phyloP scores from a whole-genome alignment of 2,888 invertebrate species.

The Drosophila cognata region DNA sequence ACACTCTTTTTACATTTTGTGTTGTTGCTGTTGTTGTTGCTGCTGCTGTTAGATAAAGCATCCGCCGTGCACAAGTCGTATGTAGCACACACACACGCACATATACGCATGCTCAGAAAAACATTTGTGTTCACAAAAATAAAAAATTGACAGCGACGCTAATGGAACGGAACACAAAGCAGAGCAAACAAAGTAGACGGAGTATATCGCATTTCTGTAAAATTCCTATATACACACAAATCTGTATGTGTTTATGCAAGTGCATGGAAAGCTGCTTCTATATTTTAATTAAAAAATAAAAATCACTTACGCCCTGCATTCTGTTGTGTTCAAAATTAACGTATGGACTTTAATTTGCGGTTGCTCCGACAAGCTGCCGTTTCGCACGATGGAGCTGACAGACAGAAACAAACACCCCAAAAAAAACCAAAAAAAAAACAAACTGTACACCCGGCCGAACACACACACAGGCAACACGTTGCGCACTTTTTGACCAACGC shows the following conservation, averaged over 20 bases:
- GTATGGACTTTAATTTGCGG: conserved; percentile 23
- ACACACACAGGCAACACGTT: conserved; percentile 51
- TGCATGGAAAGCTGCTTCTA: not conserved
- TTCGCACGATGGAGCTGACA: conserved; percentile 62
- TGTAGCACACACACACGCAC: conserved; percentile 11
- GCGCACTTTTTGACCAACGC: conserved; percentile 69
- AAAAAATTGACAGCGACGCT: conserved; percentile 20
- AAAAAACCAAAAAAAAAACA: conserved; percentile 21
- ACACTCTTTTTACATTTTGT: conserved; percentile 27
- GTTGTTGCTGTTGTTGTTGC: not conserved
- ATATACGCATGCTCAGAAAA: conserved; percentile 12
- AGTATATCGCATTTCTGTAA: conserved; percentile 25
- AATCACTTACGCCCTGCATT: conserved; percentile 73
- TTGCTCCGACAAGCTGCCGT: conserved; percentile 59
- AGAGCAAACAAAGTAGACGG: conserved; percentile 31
- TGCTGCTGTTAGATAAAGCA: conserved; percentile 71
- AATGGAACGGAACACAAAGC: conserved; percentile 30
- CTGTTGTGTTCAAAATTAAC: conserved; percentile 53
- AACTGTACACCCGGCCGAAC: conserved; percentile 20
- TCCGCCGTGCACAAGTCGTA: conserved; percentile 43
- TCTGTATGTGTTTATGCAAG: conserved; percentile 4
- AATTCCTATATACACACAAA: not conserved
- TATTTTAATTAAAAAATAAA: conserved; percentile 19
- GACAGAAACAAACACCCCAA: conserved; percentile 8
- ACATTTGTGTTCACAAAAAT: conserved; percentile 22